Conservation (phyloP, 2,797 vertebrate species). For the Coendou prehensilis region DNA sequence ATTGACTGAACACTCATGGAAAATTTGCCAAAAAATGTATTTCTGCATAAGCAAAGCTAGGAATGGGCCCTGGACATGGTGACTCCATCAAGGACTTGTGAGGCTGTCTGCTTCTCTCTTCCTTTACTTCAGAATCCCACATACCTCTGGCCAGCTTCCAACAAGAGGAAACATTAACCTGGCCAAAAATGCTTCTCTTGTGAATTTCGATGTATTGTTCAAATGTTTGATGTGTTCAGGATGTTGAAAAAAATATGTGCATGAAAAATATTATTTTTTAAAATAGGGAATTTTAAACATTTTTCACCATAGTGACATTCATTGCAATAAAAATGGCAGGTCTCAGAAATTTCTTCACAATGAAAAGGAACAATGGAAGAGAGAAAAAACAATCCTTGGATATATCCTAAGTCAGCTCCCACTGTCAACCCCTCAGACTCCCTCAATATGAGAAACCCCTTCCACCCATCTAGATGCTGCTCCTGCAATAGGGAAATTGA, state of each 20-base stretch:
- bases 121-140: background rate
- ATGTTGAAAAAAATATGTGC: slow-evolving; percentile 16
- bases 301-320: background rate
- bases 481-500: background rate
- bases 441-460: background rate
- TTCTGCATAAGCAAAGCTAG: background rate
- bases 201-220: background rate
- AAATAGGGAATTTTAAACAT: background rate
- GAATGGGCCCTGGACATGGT: background rate
- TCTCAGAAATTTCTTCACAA: background rate
- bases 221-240: background rate
- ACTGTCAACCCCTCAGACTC: background rate
- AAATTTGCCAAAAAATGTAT: background rate
- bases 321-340: background rate
- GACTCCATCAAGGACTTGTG: background rate
- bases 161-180: background rate
- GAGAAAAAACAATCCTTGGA: background rate
- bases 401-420: background rate
- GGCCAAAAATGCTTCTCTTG: background rate
- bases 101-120: background rate
- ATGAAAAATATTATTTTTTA: slow-evolving; percentile 27
- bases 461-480: background rate
- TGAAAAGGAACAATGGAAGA: background rate
- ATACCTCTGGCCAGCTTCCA: background rate
- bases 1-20: background rate